Evolutionary conservation across 2,888 invertebrate species (phyloP).

Genomic region (Stenoptilia bipunctidactyla): DNA sequence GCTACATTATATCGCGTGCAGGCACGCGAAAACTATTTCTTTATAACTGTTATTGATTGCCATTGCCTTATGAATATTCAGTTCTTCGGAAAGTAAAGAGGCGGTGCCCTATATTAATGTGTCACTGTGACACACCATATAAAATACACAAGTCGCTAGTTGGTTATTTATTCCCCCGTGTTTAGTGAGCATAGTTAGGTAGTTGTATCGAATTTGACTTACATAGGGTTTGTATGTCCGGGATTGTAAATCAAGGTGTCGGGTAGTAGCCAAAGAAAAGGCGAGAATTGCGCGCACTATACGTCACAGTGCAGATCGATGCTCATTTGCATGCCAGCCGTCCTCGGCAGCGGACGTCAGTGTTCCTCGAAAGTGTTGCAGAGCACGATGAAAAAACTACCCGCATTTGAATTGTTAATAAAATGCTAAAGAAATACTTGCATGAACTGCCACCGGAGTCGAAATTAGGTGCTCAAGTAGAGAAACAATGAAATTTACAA

Average conservation of each 20-base stretch:
- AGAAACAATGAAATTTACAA: conserved; percentile 39
- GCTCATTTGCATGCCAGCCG: conserved; percentile 64
- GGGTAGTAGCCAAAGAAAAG: conserved; percentile 66
- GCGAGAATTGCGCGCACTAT: conserved; percentile 60
- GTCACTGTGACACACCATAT: conserved; percentile 65
- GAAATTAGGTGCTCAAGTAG: conserved; percentile 52
- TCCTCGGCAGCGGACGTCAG: conserved; percentile 56
- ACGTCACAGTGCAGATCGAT: conserved; percentile 62
- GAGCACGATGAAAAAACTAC: conserved; percentile 46
- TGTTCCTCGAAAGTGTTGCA: conserved; percentile 62
- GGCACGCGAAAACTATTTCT: conserved; percentile 68
- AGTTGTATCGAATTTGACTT: conserved; percentile 35
- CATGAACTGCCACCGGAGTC: conserved; percentile 45
- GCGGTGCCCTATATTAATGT: conserved; percentile 66
- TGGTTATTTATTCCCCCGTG: conserved; percentile 31
- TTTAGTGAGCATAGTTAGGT: not conserved
- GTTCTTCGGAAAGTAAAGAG: conserved; percentile 60
- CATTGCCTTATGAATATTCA: conserved; percentile 69
- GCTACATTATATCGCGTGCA: conserved; percentile 66
- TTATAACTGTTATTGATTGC: conserved; percentile 66
- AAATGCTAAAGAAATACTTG: conserved; percentile 57
- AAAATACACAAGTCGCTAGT: conserved; percentile 24
- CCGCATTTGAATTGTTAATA: conserved; percentile 64
- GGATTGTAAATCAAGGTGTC: conserved; percentile 63
- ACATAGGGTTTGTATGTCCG: conserved; percentile 55